Conservation (phyloP, 1,140 invertebrate species). For the Macrotrachela quadricornifera region DNA sequence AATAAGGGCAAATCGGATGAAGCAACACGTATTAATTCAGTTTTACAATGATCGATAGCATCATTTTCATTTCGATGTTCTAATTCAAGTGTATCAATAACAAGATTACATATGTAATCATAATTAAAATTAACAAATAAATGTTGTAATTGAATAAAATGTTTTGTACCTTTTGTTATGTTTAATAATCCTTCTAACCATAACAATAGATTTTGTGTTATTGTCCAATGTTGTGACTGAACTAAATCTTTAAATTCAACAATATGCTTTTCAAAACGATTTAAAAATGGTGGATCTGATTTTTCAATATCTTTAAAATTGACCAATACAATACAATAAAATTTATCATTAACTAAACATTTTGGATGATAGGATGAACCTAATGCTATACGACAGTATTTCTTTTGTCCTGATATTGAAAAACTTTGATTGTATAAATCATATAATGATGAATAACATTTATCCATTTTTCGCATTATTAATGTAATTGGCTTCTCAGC, state of each 20-base stretch:
- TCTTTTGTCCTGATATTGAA: conserved; percentile 17
- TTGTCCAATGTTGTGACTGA: too few species aligned
- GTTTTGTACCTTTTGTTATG: too few species aligned
- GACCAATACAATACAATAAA: conserved; percentile 19
- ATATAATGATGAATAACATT: conserved; percentile 24
- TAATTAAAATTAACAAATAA: too few species aligned
- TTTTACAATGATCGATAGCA: too few species aligned
- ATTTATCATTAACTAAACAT: conserved; percentile 18
- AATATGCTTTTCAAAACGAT: conserved; percentile 23
- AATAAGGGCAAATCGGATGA: too few species aligned
- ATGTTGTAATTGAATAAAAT: too few species aligned
- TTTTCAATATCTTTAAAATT: background rate
- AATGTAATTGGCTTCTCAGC: conserved; percentile 16
- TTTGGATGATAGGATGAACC: conserved; percentile 22
- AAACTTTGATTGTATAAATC: conserved; percentile 22
- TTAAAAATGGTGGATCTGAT: conserved; percentile 23
- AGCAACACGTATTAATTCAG: too few species aligned
- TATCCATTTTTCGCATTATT: conserved; percentile 20
- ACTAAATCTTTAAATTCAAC: background rate
- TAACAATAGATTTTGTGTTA: too few species aligned
- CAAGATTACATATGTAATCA: too few species aligned
- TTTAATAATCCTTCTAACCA: too few species aligned
- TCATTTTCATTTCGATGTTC: too few species aligned
- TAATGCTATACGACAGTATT: conserved; percentile 21
- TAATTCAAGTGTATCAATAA: too few species aligned